Evolutionary conservation across 2,113 vertebrate species (phyloP).

Genomic region (Barnardius zonarius): DNA sequence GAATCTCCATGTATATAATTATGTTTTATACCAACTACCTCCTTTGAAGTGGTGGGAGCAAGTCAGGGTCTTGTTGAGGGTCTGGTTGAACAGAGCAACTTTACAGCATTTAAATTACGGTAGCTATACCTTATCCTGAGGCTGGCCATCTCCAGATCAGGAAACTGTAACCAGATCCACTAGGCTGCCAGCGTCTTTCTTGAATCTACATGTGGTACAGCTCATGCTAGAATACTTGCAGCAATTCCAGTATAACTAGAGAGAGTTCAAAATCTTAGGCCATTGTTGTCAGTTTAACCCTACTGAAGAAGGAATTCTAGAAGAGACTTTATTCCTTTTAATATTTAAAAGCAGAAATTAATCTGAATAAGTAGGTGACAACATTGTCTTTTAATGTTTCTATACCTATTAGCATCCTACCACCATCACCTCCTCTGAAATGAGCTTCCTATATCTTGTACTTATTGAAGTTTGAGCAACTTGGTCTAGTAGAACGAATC

Average conservation of each 20-base stretch:
- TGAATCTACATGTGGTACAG: not conserved
- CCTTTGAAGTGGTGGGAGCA: not conserved
- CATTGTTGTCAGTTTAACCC: not conserved
- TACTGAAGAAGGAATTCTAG: not conserved
- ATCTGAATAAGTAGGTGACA: not conserved
- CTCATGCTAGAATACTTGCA: not conserved
- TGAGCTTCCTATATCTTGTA: not conserved
- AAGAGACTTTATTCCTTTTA: not conserved
- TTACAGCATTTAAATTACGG: not conserved
- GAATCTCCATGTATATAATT: not conserved
- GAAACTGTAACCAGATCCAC: not conserved
- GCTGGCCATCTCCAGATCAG: not conserved
- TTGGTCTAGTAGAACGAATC: not conserved
- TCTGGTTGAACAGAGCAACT: not conserved
- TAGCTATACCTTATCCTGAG: not conserved
- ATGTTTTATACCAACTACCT: not conserved
- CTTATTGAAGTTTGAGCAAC: not conserved
- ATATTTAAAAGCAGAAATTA: not conserved
- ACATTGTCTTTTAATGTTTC: not conserved
- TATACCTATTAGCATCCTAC: not conserved
- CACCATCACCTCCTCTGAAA: not conserved
- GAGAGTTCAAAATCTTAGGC: not conserved
- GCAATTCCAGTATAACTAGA: not conserved
- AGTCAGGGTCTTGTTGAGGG: not conserved
- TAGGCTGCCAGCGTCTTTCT: not conserved